These are phyloP conservation scores for Amphiura filiformis DNA, from an alignment of 35 echinoderm and acorn worm species.

Conservation along the genomic window DNA sequence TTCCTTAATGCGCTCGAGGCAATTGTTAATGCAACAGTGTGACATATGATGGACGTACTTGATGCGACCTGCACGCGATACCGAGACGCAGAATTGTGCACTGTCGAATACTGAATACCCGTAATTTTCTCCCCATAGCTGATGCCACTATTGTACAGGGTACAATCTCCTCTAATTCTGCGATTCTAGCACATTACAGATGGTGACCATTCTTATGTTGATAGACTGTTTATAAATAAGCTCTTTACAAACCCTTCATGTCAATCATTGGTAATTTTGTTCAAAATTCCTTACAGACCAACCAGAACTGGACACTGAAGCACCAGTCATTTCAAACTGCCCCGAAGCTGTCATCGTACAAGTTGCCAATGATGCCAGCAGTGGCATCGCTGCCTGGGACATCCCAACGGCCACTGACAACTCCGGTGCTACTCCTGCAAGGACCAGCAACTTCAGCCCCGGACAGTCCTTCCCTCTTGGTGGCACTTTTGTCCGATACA, in stretches of 20 bases:
- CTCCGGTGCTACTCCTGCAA: constrained; percentile 26
- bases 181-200: background rate
- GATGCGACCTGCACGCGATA: too few relatives aligned
- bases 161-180: background rate
- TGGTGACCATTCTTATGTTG: too few relatives aligned
- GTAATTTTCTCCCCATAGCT: too few relatives aligned
- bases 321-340: background rate
- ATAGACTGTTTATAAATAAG: background rate
- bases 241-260: background rate
- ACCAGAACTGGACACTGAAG: background rate
- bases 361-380: background rate
- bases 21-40: too few relatives aligned
- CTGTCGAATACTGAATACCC: background rate
- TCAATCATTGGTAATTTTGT: background rate
- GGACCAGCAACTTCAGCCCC: background rate
- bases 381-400: constrained; percentile 5
- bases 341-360: background rate
- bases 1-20: too few relatives aligned
- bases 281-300: too few relatives aligned
- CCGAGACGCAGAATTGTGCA: too few relatives aligned
- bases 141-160: background rate
- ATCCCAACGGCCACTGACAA: constrained; percentile 47
- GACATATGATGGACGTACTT: too few relatives aligned
- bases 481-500: constrained; percentile 49
- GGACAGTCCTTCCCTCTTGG: constrained; percentile 50